Evolutionary conservation across 2,888 invertebrate genomes (phyloP).

Genomic region (Catocala fraxini): DNA sequence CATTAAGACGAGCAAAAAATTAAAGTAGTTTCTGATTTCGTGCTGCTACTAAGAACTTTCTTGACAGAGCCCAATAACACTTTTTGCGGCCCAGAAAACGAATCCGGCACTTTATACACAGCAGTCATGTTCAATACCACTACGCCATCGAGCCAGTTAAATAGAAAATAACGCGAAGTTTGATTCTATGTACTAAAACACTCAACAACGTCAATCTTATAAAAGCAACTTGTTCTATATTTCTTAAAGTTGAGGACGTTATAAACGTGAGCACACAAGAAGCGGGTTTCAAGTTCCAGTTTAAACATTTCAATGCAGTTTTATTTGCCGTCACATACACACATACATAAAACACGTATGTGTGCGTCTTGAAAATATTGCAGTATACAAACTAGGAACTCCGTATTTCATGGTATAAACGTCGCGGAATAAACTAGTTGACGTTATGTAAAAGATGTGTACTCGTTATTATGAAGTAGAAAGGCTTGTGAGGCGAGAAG

Average conservation of each 20-base stretch:
- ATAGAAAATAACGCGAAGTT: too few species aligned
- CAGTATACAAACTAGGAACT: conserved; percentile 15
- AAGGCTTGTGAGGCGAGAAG: neutral
- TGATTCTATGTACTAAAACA: neutral
- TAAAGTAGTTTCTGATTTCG: too few species aligned
- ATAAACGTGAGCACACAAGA: conserved; percentile 34
- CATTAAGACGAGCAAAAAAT: too few species aligned
- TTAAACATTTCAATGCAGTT: conserved; percentile 45
- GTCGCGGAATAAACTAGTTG: conserved; percentile 24
- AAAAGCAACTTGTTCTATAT: conserved; percentile 18
- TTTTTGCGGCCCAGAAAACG: too few species aligned
- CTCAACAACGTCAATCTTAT: conserved; percentile 1
- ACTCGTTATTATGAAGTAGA: conserved; percentile 2
- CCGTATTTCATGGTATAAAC: conserved; percentile 21
- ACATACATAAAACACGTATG: conserved; percentile 4
- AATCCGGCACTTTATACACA: too few species aligned
- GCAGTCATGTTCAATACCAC: too few species aligned
- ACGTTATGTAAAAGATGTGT: conserved; percentile 9
- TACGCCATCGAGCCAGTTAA: too few species aligned
- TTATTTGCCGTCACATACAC: conserved; percentile 33
- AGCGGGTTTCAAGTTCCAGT: conserved; percentile 35
- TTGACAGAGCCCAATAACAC: too few species aligned
- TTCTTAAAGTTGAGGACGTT: conserved; percentile 28
- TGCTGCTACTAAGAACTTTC: too few species aligned
- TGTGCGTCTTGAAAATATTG: conserved; percentile 31